These are phyloP conservation scores for Lutjanus argentimaculatus DNA, from an alignment of 2,797 vertebrate species.

Conservation along the genomic window DNA sequence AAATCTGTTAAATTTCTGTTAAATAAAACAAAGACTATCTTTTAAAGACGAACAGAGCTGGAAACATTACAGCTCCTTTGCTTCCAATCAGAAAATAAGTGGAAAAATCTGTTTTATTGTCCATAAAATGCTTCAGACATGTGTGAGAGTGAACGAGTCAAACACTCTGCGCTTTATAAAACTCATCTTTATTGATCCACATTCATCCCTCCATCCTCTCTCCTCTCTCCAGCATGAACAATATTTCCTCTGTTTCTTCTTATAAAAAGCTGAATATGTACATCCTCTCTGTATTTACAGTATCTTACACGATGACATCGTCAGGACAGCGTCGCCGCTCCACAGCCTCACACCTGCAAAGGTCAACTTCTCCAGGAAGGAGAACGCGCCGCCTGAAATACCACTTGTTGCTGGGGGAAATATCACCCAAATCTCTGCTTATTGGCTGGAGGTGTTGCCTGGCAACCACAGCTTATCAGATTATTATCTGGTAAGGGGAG, in stretches of 20 bases:
- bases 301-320: slow-evolving; percentile 63
- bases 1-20: no score
- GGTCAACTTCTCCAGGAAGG: slow-evolving; percentile 3
- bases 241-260: slow-evolving; percentile 49
- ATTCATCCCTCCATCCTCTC: slow-evolving; percentile 20
- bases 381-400: slow-evolving; percentile 9
- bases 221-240: slow-evolving; percentile 7
- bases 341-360: slow-evolving; percentile 52
- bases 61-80: no score
- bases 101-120: not conserved
- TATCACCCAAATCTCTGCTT: slow-evolving; percentile 16
- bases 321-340: not conserved
- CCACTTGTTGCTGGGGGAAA: slow-evolving; percentile 56
- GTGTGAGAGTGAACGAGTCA: not conserved
- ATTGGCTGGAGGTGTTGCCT: slow-evolving; percentile 64
- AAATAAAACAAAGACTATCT: no score
- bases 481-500: slow-evolving; percentile 39
- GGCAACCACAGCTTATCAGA: slow-evolving; percentile 55
- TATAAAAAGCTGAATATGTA: slow-evolving; percentile 78
- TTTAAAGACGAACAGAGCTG: no score
- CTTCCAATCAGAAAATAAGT: no score
- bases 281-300: slow-evolving; percentile 78
- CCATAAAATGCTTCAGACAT: no score
- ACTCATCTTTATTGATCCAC: slow-evolving; percentile 72
- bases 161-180: slow-evolving; percentile 54